Percentiles rank a stretch among this genome's conserved stretches.
Conservation (phyloP, 2,888 invertebrate genomes). For the Cremastobaeus sp. region DNA sequence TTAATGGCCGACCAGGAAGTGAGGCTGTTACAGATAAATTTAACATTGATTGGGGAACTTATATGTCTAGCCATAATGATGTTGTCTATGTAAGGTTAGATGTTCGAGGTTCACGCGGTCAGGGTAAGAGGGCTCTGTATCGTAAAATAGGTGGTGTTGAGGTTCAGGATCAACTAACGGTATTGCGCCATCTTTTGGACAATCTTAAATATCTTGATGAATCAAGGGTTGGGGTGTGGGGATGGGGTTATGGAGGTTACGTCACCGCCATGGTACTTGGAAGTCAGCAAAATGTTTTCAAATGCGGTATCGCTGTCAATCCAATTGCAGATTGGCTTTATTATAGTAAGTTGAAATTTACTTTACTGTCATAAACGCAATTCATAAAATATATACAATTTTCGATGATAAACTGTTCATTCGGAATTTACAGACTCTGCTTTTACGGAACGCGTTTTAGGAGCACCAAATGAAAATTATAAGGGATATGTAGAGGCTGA, state of each 20-base stretch:
- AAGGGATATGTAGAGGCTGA: conserved; percentile 95
- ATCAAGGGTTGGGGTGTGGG: conserved; percentile 94
- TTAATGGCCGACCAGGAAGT: conserved; percentile 95
- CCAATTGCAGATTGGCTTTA: conserved; percentile 97
- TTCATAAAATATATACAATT: not conserved
- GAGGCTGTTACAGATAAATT: conserved; percentile 94
- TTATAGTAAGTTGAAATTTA: conserved; percentile 86
- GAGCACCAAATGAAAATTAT: conserved; percentile 91
- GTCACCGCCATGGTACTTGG: conserved; percentile 95
- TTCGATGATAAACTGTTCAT: not conserved
- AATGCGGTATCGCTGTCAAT: conserved; percentile 95
- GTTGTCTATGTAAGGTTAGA: conserved; percentile 94
- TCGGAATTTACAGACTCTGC: conserved; percentile 87
- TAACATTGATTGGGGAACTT: conserved; percentile 93
- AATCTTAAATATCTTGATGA: conserved; percentile 91
- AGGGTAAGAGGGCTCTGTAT: conserved; percentile 89
- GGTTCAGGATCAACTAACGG: conserved; percentile 94
- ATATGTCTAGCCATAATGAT: conserved; percentile 93
- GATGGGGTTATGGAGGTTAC: conserved; percentile 98
- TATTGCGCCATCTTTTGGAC: conserved; percentile 89
- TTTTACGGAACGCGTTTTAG: conserved; percentile 96
- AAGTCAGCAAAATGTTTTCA: conserved; percentile 89
- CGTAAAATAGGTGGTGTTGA: conserved; percentile 92
- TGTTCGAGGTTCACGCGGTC: conserved; percentile 89
- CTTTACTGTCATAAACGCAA: not conserved